Evolutionary conservation across 2,797 vertebrate species (phyloP).

Genomic region (Crossoptilon crossoptilon): DNA sequence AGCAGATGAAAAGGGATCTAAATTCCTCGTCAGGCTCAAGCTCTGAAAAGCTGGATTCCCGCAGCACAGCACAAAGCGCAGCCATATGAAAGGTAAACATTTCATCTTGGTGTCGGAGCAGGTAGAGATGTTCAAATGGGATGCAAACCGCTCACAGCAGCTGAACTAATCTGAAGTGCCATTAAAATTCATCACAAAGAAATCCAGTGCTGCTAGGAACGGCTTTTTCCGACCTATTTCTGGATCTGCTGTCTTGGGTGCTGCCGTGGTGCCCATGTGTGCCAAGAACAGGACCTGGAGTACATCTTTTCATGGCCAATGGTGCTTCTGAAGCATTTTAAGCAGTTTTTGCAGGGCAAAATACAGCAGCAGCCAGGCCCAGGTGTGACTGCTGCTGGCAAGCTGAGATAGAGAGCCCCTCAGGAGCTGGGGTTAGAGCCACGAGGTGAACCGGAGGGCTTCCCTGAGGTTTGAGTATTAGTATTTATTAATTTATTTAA

Average conservation of each 20-base stretch:
- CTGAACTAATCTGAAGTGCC: not conserved
- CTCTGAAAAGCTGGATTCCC: not conserved
- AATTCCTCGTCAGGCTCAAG: not conserved
- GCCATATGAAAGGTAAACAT: constrained; percentile 47
- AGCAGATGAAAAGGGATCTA: not conserved
- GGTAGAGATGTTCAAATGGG: constrained; percentile 8
- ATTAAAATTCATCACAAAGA: constrained; percentile 35
- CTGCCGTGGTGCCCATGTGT: not conserved
- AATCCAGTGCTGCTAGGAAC: not conserved
- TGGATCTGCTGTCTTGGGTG: not conserved
- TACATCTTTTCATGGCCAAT: accelerated
- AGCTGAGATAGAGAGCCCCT: not conserved
- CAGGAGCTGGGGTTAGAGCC: not conserved
- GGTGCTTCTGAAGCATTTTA: not conserved
- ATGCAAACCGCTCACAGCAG: not conserved
- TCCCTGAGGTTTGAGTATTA: not conserved
- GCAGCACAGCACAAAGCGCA: not conserved
- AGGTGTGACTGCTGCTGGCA: accelerated
- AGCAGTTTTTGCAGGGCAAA: not conserved
- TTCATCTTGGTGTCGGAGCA: not conserved
- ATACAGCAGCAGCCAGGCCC: not conserved
- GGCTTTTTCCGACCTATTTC: not conserved
- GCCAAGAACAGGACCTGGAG: not conserved
- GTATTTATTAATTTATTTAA: not conserved
- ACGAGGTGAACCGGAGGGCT: constrained; percentile 1